Base-by-base conservation (phyloP, 2,113 vertebrate species). In the Hippopotamus amphibius region DNA sequence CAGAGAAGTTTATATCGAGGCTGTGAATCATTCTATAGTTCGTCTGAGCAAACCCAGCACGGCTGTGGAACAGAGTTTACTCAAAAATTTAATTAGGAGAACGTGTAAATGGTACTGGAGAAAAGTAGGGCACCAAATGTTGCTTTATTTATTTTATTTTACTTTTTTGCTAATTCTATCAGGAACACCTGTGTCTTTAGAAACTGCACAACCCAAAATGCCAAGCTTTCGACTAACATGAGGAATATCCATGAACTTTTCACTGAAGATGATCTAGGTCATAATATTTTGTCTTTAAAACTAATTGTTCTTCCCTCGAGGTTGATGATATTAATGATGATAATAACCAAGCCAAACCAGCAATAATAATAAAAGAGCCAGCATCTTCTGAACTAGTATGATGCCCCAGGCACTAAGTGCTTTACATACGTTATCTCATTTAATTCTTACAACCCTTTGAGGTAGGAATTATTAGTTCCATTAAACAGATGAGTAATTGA, bases 21-120 rank as follows among this genome's bases (percentile, higher is more conserved):
- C 77, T 96, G 80, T 7, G 59, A 87, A 96, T 98, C 7, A 33
- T 97, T 98, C 97, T 97, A 95, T 96, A 97, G 96, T 72, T 61
- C 95, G 93, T 97, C 97, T 24, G 43, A 43, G 96, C 80, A 94
- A 43, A 33, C 97, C 89, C 93, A 80, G 96, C 96, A 97, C 1
- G 97, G 94, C 97, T 96, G 96, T 90, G 98, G 97, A 98, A 95
- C 48, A 11, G 21, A 87, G 96, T 97, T 98, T 93, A 95, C 96
- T 98, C 80, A 96, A 93, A 96, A 96, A 97, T 97, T 97, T 98
- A 98, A 99, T 98, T 98, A 98, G 97, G 92, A 97, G 98, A 97
- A 90, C 97, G 89, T 94, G 93, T 96, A 97, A 98, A 96, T 72
- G 76, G 6, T 97, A 82, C 93, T 83, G 95, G 90, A 97, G 97